These are phyloP conservation scores for Pangasius macronema DNA, from an alignment of 2,797 vertebrate genomes.

Conservation along the genomic window DNA sequence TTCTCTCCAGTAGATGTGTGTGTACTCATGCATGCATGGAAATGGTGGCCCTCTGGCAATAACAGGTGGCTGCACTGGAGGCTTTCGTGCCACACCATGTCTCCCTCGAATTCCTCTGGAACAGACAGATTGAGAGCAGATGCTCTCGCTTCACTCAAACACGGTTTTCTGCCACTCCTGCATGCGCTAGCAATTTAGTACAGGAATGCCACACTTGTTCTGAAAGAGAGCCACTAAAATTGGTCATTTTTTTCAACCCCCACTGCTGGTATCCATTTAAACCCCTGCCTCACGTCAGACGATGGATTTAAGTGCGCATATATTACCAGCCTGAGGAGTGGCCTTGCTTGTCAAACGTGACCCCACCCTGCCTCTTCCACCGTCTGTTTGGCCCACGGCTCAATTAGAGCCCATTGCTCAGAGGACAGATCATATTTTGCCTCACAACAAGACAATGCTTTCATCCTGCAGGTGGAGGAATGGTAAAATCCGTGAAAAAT, in stretches of 20 bases:
- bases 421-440: conserved; percentile 48
- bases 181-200: conserved; percentile 12
- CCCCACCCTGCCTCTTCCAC: conserved; percentile 57
- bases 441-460: background rate
- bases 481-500: background rate
- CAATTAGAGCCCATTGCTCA: conserved; percentile 68
- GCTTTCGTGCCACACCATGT: conserved; percentile 54
- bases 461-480: conserved; percentile 20
- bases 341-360: conserved; percentile 61
- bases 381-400: conserved; percentile 70
- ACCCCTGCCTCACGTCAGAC: conserved; percentile 42
- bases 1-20: background rate
- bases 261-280: background rate
- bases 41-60: conserved; percentile 59
- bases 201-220: conserved; percentile 9
- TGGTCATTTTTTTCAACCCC: background rate
- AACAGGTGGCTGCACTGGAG: conserved; percentile 69
- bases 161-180: conserved; percentile 29
- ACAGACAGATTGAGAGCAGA: conserved; percentile 65
- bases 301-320: conserved; percentile 54
- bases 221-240: conserved; percentile 2
- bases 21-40: no score
- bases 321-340: conserved; percentile 58
- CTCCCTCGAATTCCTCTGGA: conserved; percentile 61
- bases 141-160: conserved; percentile 55